Conservation (phyloP, 2,113 vertebrate species). For the Hippoglossus stenolepis region DNA sequence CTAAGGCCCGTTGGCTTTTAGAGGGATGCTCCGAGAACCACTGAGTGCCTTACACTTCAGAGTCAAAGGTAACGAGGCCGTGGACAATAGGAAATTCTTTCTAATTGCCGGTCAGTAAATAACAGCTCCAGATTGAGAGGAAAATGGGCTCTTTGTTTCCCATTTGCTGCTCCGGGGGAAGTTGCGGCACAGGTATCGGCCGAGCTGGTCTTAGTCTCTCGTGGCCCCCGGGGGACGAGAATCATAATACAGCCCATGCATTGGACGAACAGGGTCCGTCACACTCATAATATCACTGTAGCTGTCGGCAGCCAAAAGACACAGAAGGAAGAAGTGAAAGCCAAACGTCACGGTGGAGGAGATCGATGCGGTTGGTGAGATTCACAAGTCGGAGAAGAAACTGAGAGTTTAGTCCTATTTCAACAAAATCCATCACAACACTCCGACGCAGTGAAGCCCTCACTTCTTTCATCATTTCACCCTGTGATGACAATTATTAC, state of each 20-base stretch:
- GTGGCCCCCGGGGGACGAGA: slow-evolving; percentile 30
- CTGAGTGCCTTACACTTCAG: slow-evolving; percentile 17
- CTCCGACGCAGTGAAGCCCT: too few relatives aligned
- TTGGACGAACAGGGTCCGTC: slow-evolving; percentile 17
- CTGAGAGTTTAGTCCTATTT: not conserved
- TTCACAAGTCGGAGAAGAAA: slow-evolving; percentile 42
- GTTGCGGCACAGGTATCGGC: not conserved
- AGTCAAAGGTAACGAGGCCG: slow-evolving; percentile 34
- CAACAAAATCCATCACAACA: too few relatives aligned
- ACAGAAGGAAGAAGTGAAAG: slow-evolving; percentile 19
- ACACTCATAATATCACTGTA: slow-evolving; percentile 39
- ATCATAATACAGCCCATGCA: not conserved
- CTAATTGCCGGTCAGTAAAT: slow-evolving; percentile 42
- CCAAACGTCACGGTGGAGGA: slow-evolving; percentile 43
- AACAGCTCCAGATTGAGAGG: not conserved
- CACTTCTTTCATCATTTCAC: too few relatives aligned
- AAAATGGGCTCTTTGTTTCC: slow-evolving; percentile 20
- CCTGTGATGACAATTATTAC: too few relatives aligned
- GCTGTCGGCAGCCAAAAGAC: slow-evolving; percentile 25
- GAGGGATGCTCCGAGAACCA: slow-evolving; percentile 31
- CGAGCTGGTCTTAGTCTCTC: slow-evolving; percentile 9
- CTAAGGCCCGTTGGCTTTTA: slow-evolving; percentile 23
- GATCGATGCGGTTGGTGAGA: slow-evolving; percentile 69
- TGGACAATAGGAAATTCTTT: slow-evolving; percentile 10
- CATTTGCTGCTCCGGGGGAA: not conserved